These are phyloP conservation scores for Clusia tigrina DNA, from an alignment of 2,888 invertebrate genomes.

Conservation along the genomic window DNA sequence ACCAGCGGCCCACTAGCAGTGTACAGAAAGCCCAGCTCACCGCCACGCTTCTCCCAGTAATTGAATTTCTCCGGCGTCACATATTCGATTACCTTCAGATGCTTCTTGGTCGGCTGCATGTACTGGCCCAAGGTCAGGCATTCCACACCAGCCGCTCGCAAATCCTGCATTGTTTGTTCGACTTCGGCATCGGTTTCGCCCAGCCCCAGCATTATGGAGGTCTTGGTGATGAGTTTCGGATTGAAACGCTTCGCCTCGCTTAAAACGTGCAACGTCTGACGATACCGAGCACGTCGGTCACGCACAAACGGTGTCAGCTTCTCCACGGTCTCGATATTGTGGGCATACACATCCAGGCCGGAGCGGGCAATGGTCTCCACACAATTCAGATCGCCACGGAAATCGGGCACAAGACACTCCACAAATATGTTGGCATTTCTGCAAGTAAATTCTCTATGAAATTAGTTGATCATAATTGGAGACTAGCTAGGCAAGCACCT, in stretches of 20 bases:
- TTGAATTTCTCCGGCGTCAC: conserved; percentile 94
- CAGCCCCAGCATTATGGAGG: conserved; percentile 97
- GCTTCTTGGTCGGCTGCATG: conserved; percentile 98
- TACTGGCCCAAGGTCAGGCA: conserved; percentile 98
- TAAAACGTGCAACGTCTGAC: conserved; percentile 87
- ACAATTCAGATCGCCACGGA: conserved; percentile 80
- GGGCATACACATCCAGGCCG: conserved; percentile 96
- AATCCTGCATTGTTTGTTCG: conserved; percentile 84
- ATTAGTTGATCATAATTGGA: not conserved
- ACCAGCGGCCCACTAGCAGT: conserved; percentile 98
- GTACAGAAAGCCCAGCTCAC: conserved; percentile 90
- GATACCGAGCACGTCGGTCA: conserved; percentile 90
- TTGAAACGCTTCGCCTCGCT: conserved; percentile 82
- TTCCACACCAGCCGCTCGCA: conserved; percentile 84
- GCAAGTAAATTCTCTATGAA: conserved; percentile 12
- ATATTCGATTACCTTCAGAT: conserved; percentile 94
- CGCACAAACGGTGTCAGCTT: conserved; percentile 89
- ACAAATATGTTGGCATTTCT: conserved; percentile 87
- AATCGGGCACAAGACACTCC: conserved; percentile 97
- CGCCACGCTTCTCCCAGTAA: conserved; percentile 84
- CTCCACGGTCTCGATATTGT: conserved; percentile 98
- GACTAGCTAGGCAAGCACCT: conserved; percentile 61
- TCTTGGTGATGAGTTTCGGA: conserved; percentile 90
- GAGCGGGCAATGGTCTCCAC: conserved; percentile 79
- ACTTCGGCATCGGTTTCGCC: conserved; percentile 90